These are phyloP conservation scores for Probaryconus sp. DNA, from an alignment of 1,140 invertebrate species.

Conservation along the genomic window DNA sequence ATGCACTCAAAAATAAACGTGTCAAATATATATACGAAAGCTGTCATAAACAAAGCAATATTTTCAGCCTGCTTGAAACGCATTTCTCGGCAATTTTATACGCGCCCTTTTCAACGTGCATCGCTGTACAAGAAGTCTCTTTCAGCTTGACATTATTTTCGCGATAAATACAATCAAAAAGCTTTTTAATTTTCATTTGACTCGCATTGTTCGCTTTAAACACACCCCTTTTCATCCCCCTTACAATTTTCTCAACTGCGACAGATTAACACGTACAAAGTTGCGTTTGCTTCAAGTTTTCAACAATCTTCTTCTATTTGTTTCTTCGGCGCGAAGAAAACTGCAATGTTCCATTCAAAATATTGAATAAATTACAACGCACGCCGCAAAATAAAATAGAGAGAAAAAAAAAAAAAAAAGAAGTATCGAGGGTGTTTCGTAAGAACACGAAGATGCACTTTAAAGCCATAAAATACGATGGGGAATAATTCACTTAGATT, in stretches of 20 bases:
- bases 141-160: neutral
- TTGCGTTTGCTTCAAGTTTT: neutral
- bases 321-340: neutral
- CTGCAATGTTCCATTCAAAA: slow-evolving; percentile 11
- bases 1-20: slow-evolving; percentile 26
- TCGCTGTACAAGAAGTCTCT: neutral
- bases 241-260: too few relatives aligned
- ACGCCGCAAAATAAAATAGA: neutral
- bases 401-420: too few relatives aligned
- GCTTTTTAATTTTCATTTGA: slow-evolving; percentile 1
- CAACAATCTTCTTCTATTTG: neutral
- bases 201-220: neutral
- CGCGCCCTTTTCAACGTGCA: neutral
- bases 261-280: neutral
- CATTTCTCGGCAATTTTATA: slow-evolving; percentile 1
- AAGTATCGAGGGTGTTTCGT: neutral
- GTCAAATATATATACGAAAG: slow-evolving; percentile 23
- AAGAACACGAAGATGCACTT: slow-evolving; percentile 2
- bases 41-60: slow-evolving; percentile 25
- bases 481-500: slow-evolving; percentile 1
- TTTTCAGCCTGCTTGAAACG: slow-evolving; percentile 6
- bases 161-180: neutral
- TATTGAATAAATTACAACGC: slow-evolving; percentile 6
- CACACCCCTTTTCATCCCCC: too few relatives aligned
- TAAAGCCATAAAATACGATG: neutral